Evolutionary conservation across 2,113 vertebrate genomes (phyloP).

Genomic region (Oncorhynchus kisutch): DNA sequence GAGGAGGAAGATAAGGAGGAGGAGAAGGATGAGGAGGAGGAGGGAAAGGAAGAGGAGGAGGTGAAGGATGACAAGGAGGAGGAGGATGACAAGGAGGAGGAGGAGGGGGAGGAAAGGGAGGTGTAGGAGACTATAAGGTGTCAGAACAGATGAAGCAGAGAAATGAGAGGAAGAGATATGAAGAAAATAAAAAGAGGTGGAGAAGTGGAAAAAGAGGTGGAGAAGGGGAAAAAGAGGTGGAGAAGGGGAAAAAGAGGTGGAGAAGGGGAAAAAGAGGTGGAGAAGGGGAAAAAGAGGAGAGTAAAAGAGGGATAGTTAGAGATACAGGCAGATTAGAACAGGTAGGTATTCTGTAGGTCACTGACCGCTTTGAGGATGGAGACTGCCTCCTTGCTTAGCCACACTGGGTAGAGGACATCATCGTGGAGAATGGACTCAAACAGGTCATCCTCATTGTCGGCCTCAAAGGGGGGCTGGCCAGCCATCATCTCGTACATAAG

Average conservation of each 20-base stretch:
- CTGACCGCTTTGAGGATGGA: conserved; percentile 92
- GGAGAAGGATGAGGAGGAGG: too few relatives aligned
- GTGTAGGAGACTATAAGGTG: too few relatives aligned
- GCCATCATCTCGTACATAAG: conserved; percentile 98
- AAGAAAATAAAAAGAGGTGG: conserved; percentile 47
- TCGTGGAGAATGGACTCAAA: conserved; percentile 94
- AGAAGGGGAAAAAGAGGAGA: background rate
- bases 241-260: conserved; percentile 7
- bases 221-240: conserved; percentile 7
- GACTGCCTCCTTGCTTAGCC: conserved; percentile 95
- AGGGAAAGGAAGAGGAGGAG: too few relatives aligned
- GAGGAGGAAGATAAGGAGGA: too few relatives aligned
- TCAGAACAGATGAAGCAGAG: too few relatives aligned
- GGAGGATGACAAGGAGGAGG: too few relatives aligned
- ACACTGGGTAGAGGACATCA: conserved; percentile 89
- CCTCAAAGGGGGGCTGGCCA: conserved; percentile 91
- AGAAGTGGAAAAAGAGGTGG: conserved; percentile 6
- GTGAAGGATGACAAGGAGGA: too few relatives aligned
- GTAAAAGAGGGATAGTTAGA: background rate
- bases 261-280: conserved; percentile 36
- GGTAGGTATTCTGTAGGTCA: conserved; percentile 18
- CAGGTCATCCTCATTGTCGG: conserved; percentile 91
- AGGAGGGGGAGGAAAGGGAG: too few relatives aligned
- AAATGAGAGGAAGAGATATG: too few relatives aligned
- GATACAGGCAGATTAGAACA: background rate